These are phyloP conservation scores for Axis porcinus DNA, from an alignment of 2,113 vertebrate species.

Conservation along the genomic window DNA sequence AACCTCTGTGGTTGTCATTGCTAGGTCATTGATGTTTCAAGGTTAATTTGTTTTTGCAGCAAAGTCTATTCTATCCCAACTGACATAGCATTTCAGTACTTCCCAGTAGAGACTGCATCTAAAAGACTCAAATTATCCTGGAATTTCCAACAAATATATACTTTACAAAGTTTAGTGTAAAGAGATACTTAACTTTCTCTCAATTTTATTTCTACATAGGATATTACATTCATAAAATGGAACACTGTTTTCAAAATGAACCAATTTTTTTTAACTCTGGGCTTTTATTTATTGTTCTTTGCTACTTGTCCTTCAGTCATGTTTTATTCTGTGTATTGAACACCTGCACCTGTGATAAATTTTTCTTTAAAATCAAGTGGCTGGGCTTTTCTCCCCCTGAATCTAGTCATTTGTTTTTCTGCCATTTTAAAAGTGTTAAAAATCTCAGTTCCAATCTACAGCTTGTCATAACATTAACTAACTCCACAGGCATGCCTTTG, in stretches of 20 bases:
- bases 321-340: constrained; percentile 23
- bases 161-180: not conserved
- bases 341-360: not conserved
- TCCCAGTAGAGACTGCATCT: not conserved
- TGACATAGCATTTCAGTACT: not conserved
- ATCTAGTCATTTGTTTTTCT: constrained; percentile 44
- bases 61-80: not conserved
- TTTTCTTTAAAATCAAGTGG: constrained; percentile 46
- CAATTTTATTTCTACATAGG: not conserved
- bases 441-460: constrained; percentile 67
- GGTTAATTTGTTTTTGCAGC: not conserved
- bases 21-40: not conserved
- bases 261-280: not conserved
- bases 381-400: not conserved
- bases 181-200: not conserved
- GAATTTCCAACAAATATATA: not conserved
- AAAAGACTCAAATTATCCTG: not conserved
- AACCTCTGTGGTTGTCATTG: not conserved
- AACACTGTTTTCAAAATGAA: not conserved
- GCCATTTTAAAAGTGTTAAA: constrained; percentile 54
- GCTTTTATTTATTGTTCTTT: not conserved
- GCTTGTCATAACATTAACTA: constrained; percentile 67
- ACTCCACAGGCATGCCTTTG: constrained; percentile 65
- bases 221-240: not conserved
- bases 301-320: constrained; percentile 1